Base-by-base conservation (phyloP, 2,888 invertebrate genomes). In the Eurytoma californica region DNA sequence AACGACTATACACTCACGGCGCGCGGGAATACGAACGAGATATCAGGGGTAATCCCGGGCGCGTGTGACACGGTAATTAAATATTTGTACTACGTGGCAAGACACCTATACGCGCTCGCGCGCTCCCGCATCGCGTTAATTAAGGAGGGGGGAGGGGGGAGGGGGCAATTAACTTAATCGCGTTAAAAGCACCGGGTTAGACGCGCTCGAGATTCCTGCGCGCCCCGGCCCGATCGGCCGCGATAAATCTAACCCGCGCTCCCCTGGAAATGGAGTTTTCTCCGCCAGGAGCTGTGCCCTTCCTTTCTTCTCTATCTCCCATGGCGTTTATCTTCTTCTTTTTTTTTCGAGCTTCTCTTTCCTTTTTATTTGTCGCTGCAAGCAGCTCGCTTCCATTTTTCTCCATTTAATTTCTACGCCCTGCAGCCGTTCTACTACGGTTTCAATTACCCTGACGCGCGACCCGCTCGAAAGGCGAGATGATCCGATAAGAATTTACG, bases 141-240 rank as follows among this genome's bases (percentile, higher is more conserved):
- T 87, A 87, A 86, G 84, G 39, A 9, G 39, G 39, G 5, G 1
- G 39, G 7, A 30, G 39, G 39, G 4, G 7, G 39, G 7, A 9
- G 39, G 84, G 82, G 83, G 81, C 84, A 86, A 87, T 87, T 85
- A 85, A 85, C 82, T 82, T 86, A 85, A 87, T 84, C 84, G 82
- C 80, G 79, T 85, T 83, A 82, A 75, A 67, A 82, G 76, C 83
- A 68, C 67, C 86, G 83, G 39, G 82, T 86, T 85, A 83, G 84
- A 76, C 79, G 72, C 77, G 79, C 72, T 74, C 58, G 72, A 80
- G 80, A 76, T 80, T 76, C 76, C 70, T 66, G n/a, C 14, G 18
- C 9, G 24, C 20, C n/a, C 67, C 39, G n/a, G n/a, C 53, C 14
- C 70, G 77, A 72, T 79, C 70, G 16, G 57, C 61, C 47, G n/a